Base-by-base conservation (phyloP, 2,888 invertebrate genomes). In the Thysanoteuthis rhombus region DNA sequence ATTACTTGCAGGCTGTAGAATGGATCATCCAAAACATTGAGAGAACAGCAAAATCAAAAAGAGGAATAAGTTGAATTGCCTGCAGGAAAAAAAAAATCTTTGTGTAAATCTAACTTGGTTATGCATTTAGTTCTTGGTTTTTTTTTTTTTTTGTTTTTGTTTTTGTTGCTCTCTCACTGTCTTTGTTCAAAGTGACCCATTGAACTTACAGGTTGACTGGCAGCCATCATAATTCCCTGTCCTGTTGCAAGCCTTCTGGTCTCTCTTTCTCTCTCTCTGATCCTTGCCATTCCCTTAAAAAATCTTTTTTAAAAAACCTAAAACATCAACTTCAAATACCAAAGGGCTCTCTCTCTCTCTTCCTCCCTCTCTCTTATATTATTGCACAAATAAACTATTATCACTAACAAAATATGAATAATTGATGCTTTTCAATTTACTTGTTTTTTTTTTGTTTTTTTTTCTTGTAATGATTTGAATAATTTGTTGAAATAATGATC, bases 351-450 rank as follows among this genome's bases (percentile, higher is more conserved):
- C 75, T 75, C 75, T 28, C 58, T 58, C 58, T 25, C 58, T 58
- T 25, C 28, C 28, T 58, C 28, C 28, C 58, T n/a, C 75, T 75
- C 6, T 16, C 75, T n/a, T 36, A 75, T n/a, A 75, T n/a, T 75
- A 75, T 75, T 75, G 75, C 75, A 75, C 75, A 75, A n/a, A 75
- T 75, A 75, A 75, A 75, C 75, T 75, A 75, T 75, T n/a, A 75
- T 75, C 75, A 75, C n/a, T 75, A 75, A 75, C 75, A n/a, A n/a
- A 75, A 75, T 36, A 36, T 10, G 75, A 75, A 75, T 75, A 75
- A 75, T 75, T 75, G 10, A 58, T 58, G 28, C 6, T 25, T 32
- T 58, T 58, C 32, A 0, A 32, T 58, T 58, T 32, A 25, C 12
- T n/a, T n/a, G 12, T n/a, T 75, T 8, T 75, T 12, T 75, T 16